Conservation (phyloP, 1,140 invertebrate species). For the Drosophila burlai region DNA sequence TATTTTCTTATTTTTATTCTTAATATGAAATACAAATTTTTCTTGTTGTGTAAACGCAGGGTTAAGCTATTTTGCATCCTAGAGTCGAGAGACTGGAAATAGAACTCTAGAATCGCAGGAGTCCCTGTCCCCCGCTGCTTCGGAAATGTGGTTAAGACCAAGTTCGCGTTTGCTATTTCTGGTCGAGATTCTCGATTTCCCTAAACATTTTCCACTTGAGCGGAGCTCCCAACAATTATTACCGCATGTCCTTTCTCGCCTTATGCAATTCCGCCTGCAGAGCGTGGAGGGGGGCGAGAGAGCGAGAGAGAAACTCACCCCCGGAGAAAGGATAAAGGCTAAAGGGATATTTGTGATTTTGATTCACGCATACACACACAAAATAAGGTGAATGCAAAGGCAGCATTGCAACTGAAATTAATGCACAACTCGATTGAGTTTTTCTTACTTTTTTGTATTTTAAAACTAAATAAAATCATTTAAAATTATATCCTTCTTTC, state of each 20-base stretch:
- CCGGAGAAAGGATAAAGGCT: constrained; percentile 22
- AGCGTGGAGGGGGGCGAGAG: constrained; percentile 14
- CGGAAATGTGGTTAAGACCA: constrained; percentile 39
- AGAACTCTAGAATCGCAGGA: not conserved
- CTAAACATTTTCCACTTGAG: constrained; percentile 53
- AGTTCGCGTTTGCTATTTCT: constrained; percentile 44
- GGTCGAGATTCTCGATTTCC: constrained; percentile 42
- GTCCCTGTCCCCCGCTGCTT: constrained; percentile 18
- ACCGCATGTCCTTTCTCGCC: constrained; percentile 56
- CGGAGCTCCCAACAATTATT: constrained; percentile 41
- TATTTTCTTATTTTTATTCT: not conserved
- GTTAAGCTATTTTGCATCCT: constrained; percentile 26
- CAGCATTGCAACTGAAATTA: constrained; percentile 38
- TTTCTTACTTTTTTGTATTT: not conserved
- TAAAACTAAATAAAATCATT: not conserved
- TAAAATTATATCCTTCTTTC: not conserved
- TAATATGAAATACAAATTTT: not conserved
- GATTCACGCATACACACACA: constrained; percentile 69
- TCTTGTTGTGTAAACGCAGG: not conserved
- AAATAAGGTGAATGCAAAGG: constrained; percentile 50
- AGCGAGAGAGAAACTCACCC: constrained; percentile 64
- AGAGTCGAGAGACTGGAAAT: constrained; percentile 3
- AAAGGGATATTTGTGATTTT: constrained; percentile 27
- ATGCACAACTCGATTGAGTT: not conserved
- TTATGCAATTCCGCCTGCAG: constrained; percentile 68